Evolutionary conservation across 2,113 vertebrate genomes (phyloP).

Genomic region (Hiodon alosoides): DNA sequence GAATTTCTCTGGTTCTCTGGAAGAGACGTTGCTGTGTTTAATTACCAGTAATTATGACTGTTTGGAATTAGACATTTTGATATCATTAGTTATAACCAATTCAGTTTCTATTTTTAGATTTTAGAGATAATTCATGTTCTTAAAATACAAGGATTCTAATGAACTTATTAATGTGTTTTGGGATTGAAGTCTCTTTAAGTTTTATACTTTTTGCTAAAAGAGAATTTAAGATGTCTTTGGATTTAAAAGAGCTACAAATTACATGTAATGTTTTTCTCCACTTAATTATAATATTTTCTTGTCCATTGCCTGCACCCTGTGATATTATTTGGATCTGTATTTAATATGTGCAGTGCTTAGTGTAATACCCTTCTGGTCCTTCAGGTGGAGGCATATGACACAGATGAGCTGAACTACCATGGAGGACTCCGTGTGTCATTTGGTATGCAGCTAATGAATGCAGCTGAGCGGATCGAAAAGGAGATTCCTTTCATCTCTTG

Average conservation of each 20-base stretch:
- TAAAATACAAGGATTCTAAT: no score
- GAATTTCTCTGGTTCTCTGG: not conserved
- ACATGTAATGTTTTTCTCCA: no score
- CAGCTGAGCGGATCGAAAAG: constrained; percentile 70
- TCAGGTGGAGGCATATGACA: constrained; percentile 78
- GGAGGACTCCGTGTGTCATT: constrained; percentile 82
- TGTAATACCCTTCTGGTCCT: constrained; percentile 1
- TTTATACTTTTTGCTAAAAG: no score
- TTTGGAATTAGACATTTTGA: not conserved
- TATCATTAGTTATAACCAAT: not conserved
- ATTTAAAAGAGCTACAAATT: no score
- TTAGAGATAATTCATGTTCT: not conserved
- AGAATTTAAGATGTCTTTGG: no score
- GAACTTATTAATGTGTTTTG: no score
- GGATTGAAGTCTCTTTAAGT: no score
- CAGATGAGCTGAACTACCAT: constrained; percentile 75
- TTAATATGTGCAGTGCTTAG: not conserved
- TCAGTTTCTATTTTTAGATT: not conserved
- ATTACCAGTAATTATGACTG: not conserved
- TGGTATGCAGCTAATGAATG: constrained; percentile 77
- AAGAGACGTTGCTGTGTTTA: not conserved
- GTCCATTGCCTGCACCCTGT: no score
- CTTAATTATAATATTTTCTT: no score
- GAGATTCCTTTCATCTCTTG: constrained; percentile 75
- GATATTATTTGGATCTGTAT: no score